These are phyloP conservation scores for Oscheius onirici DNA, from an alignment of 2,888 invertebrate genomes.

Conservation along the genomic window DNA sequence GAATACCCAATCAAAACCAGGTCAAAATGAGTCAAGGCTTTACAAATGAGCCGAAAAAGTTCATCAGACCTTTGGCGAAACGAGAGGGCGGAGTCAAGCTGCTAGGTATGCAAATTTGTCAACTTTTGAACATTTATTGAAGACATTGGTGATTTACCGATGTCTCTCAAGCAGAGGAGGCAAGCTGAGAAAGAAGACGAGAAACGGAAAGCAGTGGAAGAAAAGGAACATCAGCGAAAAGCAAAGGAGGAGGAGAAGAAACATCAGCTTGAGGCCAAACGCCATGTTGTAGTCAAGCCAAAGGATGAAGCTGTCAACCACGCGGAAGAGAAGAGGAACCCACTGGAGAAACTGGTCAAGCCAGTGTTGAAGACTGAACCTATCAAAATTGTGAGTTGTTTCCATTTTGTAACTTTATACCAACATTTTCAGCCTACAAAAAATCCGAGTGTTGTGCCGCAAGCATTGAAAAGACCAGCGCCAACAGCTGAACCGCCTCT, in stretches of 20 bases:
- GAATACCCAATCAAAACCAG: conserved; percentile 43
- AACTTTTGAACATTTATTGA: not conserved
- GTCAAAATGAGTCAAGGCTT: conserved; percentile 56
- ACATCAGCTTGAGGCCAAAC: not conserved
- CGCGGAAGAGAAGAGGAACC: not conserved
- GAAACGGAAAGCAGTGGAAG: conserved; percentile 31
- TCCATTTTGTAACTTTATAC: not conserved
- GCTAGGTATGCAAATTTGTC: conserved; percentile 6
- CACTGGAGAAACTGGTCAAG: not conserved
- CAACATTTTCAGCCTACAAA: not conserved
- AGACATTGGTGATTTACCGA: conserved; percentile 56
- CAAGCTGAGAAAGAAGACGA: conserved; percentile 33
- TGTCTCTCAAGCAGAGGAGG: conserved; percentile 39
- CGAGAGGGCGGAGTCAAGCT: conserved; percentile 35
- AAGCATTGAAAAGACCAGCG: not conserved
- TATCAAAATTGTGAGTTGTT: conserved; percentile 3
- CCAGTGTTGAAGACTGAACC: not conserved
- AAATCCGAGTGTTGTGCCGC: not conserved
- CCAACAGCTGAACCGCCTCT: not conserved
- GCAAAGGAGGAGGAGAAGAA: conserved; percentile 22
- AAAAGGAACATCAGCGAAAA: conserved; percentile 30
- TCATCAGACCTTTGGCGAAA: conserved; percentile 49
- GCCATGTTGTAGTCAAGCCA: not conserved
- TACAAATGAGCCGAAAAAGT: conserved; percentile 61
- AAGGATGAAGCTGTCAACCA: conserved; percentile 16